Base-by-base conservation (phyloP, 1,140 invertebrate species). In the Eumeta japonica region DNA sequence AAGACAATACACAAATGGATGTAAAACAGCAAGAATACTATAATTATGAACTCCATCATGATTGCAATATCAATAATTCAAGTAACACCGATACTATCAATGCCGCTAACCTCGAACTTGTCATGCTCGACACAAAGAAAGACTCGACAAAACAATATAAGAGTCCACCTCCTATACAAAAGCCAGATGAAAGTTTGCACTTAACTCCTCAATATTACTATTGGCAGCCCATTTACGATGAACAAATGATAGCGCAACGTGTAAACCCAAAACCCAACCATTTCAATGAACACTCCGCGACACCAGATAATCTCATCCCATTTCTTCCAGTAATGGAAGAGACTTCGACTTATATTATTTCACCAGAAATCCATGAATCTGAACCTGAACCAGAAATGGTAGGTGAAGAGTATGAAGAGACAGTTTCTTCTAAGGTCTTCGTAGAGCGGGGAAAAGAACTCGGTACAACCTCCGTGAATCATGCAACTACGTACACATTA, bases 401-500 rank as follows among this genome's bases (percentile, higher is more conserved):
- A 3, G 66, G 51, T 1, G 62, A 74, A 43, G 66, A 70, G 34
- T 59, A 55, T 34, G 68, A 74, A 50, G 68, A 74, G 34, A 62
- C 58, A 0, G 41, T 71, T 13, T 59, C 66, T 0, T 67, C 65
- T 14, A 68, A 58, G 43, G 39, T 70, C 0, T 50, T 50, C 30
- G 50, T 74, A 1, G 54, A 62, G 12, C 45, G 55, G 4, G 62
- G 62, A 1, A 55, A 58, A 1, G 62, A 66, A 14, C 63, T 63
- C 0, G 66, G 62, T 0, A 40, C 58, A 2, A 44, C 62, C 0
- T 62, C 60, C 16, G 65, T 74, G 0, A 70, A 64, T 24, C 70
- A 74, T 15, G 52, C 71, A 1, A 74, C 52, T 46, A 66, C 63
- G 0, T 74, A 74, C 27, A 67, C 70, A 0, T 15, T 74, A 3